Base-by-base conservation (phyloP, 2,797 vertebrate genomes). In the Strix occidentalis region DNA sequence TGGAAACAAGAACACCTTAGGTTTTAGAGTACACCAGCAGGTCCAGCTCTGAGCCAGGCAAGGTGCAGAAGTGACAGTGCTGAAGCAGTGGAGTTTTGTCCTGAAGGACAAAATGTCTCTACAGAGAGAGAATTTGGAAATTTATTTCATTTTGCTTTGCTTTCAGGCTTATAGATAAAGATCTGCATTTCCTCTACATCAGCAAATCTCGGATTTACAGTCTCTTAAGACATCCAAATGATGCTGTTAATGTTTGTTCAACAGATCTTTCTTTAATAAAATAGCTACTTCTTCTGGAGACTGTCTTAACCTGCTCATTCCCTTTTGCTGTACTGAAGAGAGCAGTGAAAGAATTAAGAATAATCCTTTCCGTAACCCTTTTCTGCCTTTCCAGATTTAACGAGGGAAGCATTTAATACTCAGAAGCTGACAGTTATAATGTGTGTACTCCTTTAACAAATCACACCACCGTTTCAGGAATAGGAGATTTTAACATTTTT, bases 1-100 rank as follows among this genome's bases (percentile, higher is more conserved):
- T 93, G 64, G 96, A 92, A 95, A 91, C 68, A 76, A 57, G 91
- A 95, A 76, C 90, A 95, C 86, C 84, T 96, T 93, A 85, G 89
- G 66, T 78, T 90, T 58, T 70, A 89, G 76, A 92, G 82, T 93
- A 91, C 66, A 95, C 13, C 64, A 84, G 63, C 87, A 87, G 46
- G 53, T 92, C 53, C 64, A 76, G 56, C 79, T 86, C 58, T 0
- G 3, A 74, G 60, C 46, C 8, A n/a, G 58, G 54, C 58, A 90
- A 46, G 70, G 84, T 82, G 56, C 66, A 81, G 93, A 94, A 82
- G 29, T 72, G 84, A 77, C 74, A 61, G n/a, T 4, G 13, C 39
- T 94, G 68, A 70, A 92, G 58, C 39, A 53, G 23, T 45, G 18
- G 29, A 45, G 72, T 83, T 85, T 46, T 84, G 39, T 85, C 51